Evolutionary conservation across 2,797 vertebrate species (phyloP).

Genomic region (Micrastur ruficollis): DNA sequence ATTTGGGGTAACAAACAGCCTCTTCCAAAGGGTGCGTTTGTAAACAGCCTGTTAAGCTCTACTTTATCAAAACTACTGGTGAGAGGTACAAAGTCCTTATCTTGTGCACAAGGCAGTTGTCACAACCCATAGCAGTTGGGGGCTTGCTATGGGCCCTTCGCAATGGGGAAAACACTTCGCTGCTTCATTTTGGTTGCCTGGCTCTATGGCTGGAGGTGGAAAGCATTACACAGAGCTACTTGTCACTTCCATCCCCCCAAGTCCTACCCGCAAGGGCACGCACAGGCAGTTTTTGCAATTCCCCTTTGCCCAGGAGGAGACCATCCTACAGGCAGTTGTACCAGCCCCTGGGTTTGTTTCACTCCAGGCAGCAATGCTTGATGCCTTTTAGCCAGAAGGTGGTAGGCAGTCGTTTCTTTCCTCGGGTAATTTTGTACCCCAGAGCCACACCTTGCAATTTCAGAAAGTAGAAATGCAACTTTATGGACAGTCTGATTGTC

Average conservation of each 20-base stretch:
- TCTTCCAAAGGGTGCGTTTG: neutral
- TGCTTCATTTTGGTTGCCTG: neutral
- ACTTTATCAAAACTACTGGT: neutral
- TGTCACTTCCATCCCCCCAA: neutral
- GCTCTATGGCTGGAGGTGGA: neutral
- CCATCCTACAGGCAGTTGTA: too few species aligned
- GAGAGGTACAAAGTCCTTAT: neutral
- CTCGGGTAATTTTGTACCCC: neutral
- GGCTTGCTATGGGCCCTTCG: neutral
- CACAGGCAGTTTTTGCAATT: neutral
- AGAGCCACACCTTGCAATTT: neutral
- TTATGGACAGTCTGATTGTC: neutral
- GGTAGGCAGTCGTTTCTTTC: neutral
- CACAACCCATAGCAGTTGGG: neutral
- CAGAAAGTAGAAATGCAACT: neutral
- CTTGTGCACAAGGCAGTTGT: neutral
- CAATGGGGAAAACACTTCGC: neutral
- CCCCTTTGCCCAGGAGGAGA: neutral
- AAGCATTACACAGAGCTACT: neutral
- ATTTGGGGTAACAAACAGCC: accelerated
- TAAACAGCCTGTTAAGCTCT: neutral
- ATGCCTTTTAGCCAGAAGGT: neutral
- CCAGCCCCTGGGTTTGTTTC: neutral
- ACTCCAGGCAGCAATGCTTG: neutral
- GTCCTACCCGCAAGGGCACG: neutral